Evolutionary conservation across 2,888 invertebrate species (phyloP).

Genomic region (Drosophila kuntzei): DNA sequence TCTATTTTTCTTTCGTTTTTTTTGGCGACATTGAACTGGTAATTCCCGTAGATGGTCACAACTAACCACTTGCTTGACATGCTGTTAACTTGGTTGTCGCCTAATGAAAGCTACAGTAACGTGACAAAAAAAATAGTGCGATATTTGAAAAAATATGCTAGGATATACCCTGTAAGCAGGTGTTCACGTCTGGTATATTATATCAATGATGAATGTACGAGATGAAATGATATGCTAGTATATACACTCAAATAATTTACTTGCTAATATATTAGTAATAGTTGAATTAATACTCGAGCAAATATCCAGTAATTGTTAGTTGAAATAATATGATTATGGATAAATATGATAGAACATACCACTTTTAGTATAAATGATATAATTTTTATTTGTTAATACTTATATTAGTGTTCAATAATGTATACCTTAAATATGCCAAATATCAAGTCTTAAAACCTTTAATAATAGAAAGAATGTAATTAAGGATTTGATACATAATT

Average conservation of each 20-base stretch:
- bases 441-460: too few species aligned
- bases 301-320: too few species aligned
- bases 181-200: not conserved
- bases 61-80: conserved; percentile 69
- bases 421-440: too few species aligned
- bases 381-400: too few species aligned
- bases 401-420: too few species aligned
- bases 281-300: too few species aligned
- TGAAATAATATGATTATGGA: too few species aligned
- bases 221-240: not conserved
- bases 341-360: not conserved
- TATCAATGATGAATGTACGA: not conserved
- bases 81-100: conserved; percentile 50
- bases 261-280: too few species aligned
- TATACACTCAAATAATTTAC: too few species aligned
- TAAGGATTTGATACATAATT: too few species aligned
- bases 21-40: conserved; percentile 55
- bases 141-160: not conserved
- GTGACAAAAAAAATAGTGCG: conserved; percentile 1
- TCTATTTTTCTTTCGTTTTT: not conserved
- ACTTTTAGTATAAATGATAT: too few species aligned
- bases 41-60: conserved; percentile 34
- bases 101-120: conserved; percentile 58
- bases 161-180: conserved; percentile 3
- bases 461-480: too few species aligned